Evolutionary conservation across 2,113 vertebrate genomes (phyloP), one percentile per base, ranked within the genome.

Genomic region (Ceratotherium simum): DNA sequence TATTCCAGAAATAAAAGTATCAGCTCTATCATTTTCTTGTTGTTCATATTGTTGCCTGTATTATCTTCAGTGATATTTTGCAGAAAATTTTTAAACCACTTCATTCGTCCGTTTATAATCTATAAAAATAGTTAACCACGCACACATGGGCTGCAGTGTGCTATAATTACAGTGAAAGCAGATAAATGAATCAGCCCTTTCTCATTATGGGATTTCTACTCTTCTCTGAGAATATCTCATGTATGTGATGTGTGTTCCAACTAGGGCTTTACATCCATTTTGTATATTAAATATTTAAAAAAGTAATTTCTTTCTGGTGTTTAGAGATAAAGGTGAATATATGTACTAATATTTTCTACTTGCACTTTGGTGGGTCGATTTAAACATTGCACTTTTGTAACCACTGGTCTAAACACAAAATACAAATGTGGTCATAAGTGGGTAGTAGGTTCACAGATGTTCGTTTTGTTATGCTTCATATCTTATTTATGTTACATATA

Each of bases 241-340:
- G 6, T 62, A 31, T 29, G 4, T 64, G 29, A 18, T 21, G 2
- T 65, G 25, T 16, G 7, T 58, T 16, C n/a, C 58, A 67, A 60
- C 58, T 23, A 87, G 48, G n/a, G 31, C 48, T 69, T 73, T 62
- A 69, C 20, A 91, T 86, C 16, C 11, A 14, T 75, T 91, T n/a
- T 88, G n/a, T 29, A 17, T 48, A 51, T 65, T 69, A 67, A 93
- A n/a, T 69, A 51, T 91, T 91, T 87, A 51, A n/a, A 85, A 90
- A 90, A 13, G 16, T 62, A 51, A 23, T 76, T 95, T 67, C 2
- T 90, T 78, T 90, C 51, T 78, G 42, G 21, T 82, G 13, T 79
- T 92, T 89, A 29, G 25, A 85, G 48, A 20, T 62, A 70, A 27
- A 89, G 58, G 29, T 78, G 29, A 65, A 56, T 72, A 72, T 23